Evolutionary conservation across 1,140 invertebrate genomes (phyloP).

Genomic region (Calliphora vicina): DNA sequence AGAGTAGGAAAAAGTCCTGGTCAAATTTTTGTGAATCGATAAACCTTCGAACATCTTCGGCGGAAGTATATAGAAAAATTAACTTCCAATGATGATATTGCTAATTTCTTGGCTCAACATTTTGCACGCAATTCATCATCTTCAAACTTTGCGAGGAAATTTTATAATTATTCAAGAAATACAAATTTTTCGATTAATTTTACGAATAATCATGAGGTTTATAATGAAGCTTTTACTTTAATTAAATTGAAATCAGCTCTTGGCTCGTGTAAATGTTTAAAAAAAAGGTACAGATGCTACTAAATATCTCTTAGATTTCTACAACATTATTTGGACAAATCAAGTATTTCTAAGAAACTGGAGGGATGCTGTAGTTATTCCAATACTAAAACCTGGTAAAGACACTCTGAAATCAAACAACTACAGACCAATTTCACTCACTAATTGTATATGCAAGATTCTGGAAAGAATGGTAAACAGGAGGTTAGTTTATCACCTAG

Average conservation of each 20-base stretch:
- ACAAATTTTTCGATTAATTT: not conserved
- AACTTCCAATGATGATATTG: not conserved
- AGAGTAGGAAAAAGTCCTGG: not conserved
- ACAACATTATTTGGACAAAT: no score
- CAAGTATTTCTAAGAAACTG: no score
- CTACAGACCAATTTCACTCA: no score
- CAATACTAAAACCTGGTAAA: no score
- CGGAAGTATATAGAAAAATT: not conserved
- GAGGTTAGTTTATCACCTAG: no score
- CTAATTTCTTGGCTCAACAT: not conserved
- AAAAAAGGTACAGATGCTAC: not conserved
- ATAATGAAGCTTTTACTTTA: not conserved
- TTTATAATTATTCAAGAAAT: not conserved
- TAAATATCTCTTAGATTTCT: not conserved
- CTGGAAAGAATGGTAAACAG: no score
- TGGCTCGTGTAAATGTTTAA: not conserved
- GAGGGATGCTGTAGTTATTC: no score
- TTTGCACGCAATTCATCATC: not conserved
- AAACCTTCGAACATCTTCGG: not conserved
- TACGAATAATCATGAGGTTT: not conserved
- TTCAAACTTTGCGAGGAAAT: not conserved
- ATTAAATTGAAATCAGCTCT: not conserved
- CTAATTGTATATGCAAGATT: no score
- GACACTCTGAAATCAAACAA: no score
- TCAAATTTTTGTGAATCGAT: not conserved